Conservation (phyloP, 92 coral and sea anemone species). For the Parazoanthus atlanticus region DNA sequence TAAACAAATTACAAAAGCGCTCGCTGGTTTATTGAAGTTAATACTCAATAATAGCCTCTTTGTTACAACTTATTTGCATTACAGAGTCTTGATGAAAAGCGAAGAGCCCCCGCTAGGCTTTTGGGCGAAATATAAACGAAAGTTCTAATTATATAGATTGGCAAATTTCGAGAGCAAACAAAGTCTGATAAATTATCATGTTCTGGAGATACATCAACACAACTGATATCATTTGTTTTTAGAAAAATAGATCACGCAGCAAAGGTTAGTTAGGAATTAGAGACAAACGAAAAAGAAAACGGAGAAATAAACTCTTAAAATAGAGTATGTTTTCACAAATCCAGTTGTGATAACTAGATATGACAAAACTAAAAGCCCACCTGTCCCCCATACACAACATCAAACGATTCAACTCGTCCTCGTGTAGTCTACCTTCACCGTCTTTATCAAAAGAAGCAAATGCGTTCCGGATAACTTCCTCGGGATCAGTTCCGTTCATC, state of each 20-base stretch:
- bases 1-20: background rate
- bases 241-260: background rate
- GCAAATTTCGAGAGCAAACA: background rate
- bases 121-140: too few relatives aligned
- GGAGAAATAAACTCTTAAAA: background rate
- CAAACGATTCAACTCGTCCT: slow-evolving; percentile 65
- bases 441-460: slow-evolving; percentile 82
- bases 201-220: background rate
- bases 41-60: background rate
- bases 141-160: too few relatives aligned
- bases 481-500: slow-evolving; percentile 94
- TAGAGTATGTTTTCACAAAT: background rate
- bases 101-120: background rate
- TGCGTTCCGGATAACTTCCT: slow-evolving; percentile 88
- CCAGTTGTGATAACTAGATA: too few relatives aligned
- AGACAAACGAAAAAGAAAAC: too few relatives aligned
- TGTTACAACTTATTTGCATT: background rate
- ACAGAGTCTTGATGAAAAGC: background rate
- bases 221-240: background rate
- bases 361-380: slow-evolving; percentile 26
- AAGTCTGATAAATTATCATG: background rate
- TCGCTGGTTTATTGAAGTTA: background rate
- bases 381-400: slow-evolving; percentile 84
- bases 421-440: slow-evolving; percentile 75
- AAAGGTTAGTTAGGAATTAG: too few relatives aligned